Evolutionary conservation across 2,888 invertebrate species (phyloP), one percentile per base, ranked within the genome.

Genomic region (Reticulitermes lucifugus): DNA sequence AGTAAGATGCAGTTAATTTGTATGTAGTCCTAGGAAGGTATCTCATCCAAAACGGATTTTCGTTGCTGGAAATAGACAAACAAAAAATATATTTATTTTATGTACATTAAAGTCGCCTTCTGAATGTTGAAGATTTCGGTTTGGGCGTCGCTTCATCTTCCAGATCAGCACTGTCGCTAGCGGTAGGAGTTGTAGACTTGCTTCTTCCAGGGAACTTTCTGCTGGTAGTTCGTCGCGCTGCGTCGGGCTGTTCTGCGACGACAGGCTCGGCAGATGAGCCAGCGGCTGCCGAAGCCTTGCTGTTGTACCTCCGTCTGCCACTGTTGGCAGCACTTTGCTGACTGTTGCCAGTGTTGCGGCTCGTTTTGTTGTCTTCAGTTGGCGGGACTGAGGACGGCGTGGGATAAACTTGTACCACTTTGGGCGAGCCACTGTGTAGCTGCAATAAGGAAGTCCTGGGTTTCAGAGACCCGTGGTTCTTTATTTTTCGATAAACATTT

Each of bases 251-350:
- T 41, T 77, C 59, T 59, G 84, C 79, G 22, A 84, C 84, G 22
- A 85, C 86, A 18, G 85, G 85, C 22, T 84, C 86, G 55, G 79
- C 60, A 3, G 86, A 84, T 18, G 86, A 83, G 22, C 84, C 84
- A 22, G 84, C 86, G 5, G 86, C 86, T 21, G 86, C 82, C 1
- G 79, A n/a, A 7, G 82, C 84, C 14, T 55, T 55, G 71, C 73
- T 79, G 84, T 70, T 83, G 77, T 70, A 79, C n/a, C 84, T 43
- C 25, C 86, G 46, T 18, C 85, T 55, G 18, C 82, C 71, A 65
- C 43, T 85, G 83, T 75, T 85, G 79, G 59, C 83, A 83, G 77
- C 35, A 35, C 71, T 79, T 22, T 81, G 81, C 81, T 81, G 25
- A n/a, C 43, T 70, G 43, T 55, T 82, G 51, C 75, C 55, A 25